Base-by-base conservation (phyloP, 2,113 vertebrate species). In the Puma concolor region DNA sequence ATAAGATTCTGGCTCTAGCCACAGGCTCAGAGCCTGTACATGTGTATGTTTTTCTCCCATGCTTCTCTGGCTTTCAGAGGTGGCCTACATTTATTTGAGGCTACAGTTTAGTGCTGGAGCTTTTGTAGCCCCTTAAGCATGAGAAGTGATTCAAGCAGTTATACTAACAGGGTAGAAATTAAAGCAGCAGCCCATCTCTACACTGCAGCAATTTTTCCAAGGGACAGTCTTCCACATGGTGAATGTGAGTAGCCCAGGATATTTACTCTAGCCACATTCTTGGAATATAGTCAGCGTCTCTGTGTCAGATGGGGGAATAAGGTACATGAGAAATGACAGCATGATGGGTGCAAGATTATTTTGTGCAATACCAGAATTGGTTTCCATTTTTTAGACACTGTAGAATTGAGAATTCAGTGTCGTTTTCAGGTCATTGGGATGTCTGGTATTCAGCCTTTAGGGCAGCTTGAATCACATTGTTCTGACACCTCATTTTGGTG, bases 341-440 rank as follows among this genome's bases (percentile, higher is more conserved):
- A 29, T 31, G 94, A 48, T 36, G 31, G 48, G 11, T 69, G 1
- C 67, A 54, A 93, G 66, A 77, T 93, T 41, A 88, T 91, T 71
- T 86, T 71, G 4, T 97, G 25, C 38, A 91, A 50, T 41, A 86
- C 31, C 48, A n/a, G 2, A 52, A 76, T 48, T 89, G 76, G 4
- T 92, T 92, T 95, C 38, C 11, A 29, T 54, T 96, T 86, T 48
- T 77, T 74, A 69, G 60, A 76, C 29, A 48, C 19, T 36, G n/a
- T 90, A 50, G 83, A 95, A 87, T 86, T 95, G 66, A 97, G 50
- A 57, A 89, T 48, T 50, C 29, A n/a, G 76, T 88, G 36, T 74
- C 33, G 23, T 87, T 83, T 44, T 93, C 25, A 96, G 60, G 41
- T 48, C 38, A 4, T 38, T 66, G 60, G 95, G 50, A 74, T 2